Conservation (phyloP, 2,797 vertebrate species). For the Epinephelus malabaricus region DNA sequence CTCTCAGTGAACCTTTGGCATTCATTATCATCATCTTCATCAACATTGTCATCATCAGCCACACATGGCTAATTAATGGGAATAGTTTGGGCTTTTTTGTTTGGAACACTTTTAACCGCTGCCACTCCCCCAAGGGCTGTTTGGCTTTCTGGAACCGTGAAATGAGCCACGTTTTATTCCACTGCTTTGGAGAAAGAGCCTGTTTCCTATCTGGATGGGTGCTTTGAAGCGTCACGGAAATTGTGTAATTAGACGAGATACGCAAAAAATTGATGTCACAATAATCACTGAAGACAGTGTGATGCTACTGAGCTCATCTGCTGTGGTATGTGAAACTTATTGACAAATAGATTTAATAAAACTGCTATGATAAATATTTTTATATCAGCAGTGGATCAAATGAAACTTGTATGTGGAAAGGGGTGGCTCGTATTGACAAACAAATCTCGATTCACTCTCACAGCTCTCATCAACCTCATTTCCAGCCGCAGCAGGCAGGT, state of each 20-base stretch:
- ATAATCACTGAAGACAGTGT: not conserved
- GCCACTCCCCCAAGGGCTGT: slow-evolving; percentile 28
- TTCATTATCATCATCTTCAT: slow-evolving; percentile 72
- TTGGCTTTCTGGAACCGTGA: slow-evolving; percentile 37
- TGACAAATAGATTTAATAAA: too few species aligned
- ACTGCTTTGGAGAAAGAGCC: slow-evolving; percentile 9
- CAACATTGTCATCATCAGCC: slow-evolving; percentile 62
- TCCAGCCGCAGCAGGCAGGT: too few species aligned
- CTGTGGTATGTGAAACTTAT: not conserved
- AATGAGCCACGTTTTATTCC: slow-evolving; percentile 32
- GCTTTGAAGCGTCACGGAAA: slow-evolving; percentile 8
- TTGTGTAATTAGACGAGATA: not conserved
- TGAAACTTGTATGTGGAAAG: too few species aligned
- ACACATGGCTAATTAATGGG: slow-evolving; percentile 66
- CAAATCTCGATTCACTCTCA: too few species aligned
- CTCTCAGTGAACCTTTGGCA: slow-evolving; percentile 66
- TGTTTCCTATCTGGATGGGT: slow-evolving; percentile 17
- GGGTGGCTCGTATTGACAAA: too few species aligned
- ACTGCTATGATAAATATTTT: too few species aligned
- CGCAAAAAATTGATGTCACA: not conserved
- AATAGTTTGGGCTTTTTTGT: slow-evolving; percentile 56
- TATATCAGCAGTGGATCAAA: too few species aligned
- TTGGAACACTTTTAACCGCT: slow-evolving; percentile 56
- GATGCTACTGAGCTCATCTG: not conserved
- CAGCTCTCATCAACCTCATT: too few species aligned